Base-by-base conservation (phyloP, 1,140 invertebrate species). In the Monomorium pharaonis region DNA sequence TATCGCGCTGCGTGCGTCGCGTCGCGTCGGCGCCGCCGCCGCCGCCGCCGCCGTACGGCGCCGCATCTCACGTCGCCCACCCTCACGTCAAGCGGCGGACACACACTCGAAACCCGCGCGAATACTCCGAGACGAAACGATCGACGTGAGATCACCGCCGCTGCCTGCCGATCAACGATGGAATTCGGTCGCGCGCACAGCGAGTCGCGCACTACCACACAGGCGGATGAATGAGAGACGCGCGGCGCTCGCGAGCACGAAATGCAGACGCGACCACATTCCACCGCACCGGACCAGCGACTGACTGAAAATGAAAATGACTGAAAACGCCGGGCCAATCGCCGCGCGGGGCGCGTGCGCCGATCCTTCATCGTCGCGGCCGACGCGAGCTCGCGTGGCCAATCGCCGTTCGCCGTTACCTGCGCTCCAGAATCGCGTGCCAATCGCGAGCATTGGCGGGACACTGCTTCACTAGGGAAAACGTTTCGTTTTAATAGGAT, bases 211-310 rank as follows among this genome's bases (percentile, higher is more conserved):
- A 74, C 88, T 47, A 74, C 85, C 47, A 77, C 90, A 63, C 49
- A 74, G 54, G 21, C 18, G 65, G 54, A 86, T 88, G 90, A 91
- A 92, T 89, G 91, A 89, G 85, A 91, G 90, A 90, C 87, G 84
- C 89, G 86, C 86, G 85, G 84, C 76, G 60, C 83, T 86, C 65
- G 80, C 67, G 60, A 89, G 81, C 75, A 77, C 70, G 54, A 88
- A 89, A 91, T 67, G 76, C 87, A 85, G 54, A 90, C 75, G 86
- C 91, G 60, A 90, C 72, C 86, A 85, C 88, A 88, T 90, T 91
- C 92, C 92, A 91, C 90, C 89, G 90, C 91, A 91, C 84, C 88
- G 72, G 72, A 90, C 91, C 90, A 77, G 86, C 89, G 33, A 37
- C 33, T 37, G 33, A 37, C 33, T 37, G 33, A 37, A 5, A 37